Percentiles rank a stretch among this genome's conserved stretches.
Evolutionary conservation across 2,113 vertebrate species (phyloP).

Genomic region (Platichthys flesus): DNA sequence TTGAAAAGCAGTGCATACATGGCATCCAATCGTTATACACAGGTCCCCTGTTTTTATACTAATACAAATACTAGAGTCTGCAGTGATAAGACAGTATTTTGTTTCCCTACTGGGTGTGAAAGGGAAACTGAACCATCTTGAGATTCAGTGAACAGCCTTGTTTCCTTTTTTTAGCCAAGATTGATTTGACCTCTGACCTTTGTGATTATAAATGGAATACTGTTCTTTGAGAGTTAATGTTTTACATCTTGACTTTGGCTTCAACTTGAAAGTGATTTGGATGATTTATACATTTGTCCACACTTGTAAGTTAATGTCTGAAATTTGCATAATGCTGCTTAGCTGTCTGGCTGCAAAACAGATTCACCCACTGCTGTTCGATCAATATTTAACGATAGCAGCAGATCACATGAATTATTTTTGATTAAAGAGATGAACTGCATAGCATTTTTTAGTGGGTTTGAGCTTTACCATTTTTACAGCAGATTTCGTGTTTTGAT

Average conservation of each 20-base stretch:
- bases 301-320: too few relatives aligned
- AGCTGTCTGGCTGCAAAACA: not conserved
- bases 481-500: too few relatives aligned
- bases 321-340: too few relatives aligned
- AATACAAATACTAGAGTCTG: not conserved
- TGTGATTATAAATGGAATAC: too few relatives aligned
- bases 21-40: not conserved
- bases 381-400: not conserved
- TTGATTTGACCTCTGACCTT: not conserved
- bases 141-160: slow-evolving; percentile 1
- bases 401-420: not conserved
- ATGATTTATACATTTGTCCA: too few relatives aligned
- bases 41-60: not conserved
- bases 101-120: too few relatives aligned
- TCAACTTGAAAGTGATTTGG: not conserved
- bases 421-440: too few relatives aligned
- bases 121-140: not conserved
- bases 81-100: too few relatives aligned
- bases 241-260: not conserved
- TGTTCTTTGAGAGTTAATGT: too few relatives aligned
- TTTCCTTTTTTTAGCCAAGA: slow-evolving; percentile 31
- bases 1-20: not conserved
- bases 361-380: not conserved
- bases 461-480: not conserved
- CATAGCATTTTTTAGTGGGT: too few relatives aligned